phyloP scores from a whole-genome alignment of 2,113 vertebrate genomes.

The Furnarius figulus region DNA sequence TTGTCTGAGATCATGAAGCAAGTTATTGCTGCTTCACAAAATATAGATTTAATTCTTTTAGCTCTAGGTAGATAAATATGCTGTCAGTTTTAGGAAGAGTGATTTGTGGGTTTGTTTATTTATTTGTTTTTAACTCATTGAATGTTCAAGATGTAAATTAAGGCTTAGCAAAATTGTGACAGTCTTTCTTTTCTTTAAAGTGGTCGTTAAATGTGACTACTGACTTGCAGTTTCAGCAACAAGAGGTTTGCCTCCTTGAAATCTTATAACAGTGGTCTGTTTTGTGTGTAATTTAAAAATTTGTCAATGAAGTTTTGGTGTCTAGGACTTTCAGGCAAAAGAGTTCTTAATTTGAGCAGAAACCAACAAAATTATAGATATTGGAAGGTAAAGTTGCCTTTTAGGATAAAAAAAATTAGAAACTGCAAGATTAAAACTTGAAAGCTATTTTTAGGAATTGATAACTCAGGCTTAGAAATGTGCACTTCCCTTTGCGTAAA shows the following conservation, averaged over 20 bases:
- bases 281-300: neutral
- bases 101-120: neutral
- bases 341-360: neutral
- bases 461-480: neutral
- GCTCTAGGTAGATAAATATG: neutral
- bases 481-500: neutral
- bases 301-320: neutral
- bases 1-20: neutral
- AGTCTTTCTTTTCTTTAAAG: neutral
- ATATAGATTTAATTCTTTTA: neutral
- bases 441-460: neutral
- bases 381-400: neutral
- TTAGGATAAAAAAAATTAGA: neutral
- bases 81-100: neutral
- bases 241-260: neutral
- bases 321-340: neutral
- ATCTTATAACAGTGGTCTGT: neutral
- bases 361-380: neutral
- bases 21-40: neutral
- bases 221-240: neutral
- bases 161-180: neutral
- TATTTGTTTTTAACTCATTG: neutral
- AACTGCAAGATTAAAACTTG: neutral
- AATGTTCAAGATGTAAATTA: neutral
- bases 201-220: neutral